These are phyloP conservation scores for Heliconius cydno DNA, from an alignment of 2,888 invertebrate species.

Conservation along the genomic window DNA sequence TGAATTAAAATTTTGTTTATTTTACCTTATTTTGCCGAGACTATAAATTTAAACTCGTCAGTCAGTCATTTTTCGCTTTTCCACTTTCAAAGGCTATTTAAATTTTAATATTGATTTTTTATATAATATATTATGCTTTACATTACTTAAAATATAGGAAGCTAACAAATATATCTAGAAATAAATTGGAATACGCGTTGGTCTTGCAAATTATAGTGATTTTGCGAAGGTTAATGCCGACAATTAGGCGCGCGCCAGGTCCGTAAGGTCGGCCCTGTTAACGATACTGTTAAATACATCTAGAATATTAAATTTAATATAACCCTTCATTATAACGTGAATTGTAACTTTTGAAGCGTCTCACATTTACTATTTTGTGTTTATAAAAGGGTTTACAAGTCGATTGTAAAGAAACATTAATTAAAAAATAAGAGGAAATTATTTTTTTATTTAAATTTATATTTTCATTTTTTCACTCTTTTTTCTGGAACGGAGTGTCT, in stretches of 20 bases:
- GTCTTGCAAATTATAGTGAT: conserved; percentile 34
- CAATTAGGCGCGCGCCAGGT: conserved; percentile 28
- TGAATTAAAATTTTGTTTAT: too few relatives aligned
- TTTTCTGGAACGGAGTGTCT: too few relatives aligned
- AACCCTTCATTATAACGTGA: conserved; percentile 22
- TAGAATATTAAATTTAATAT: conserved; percentile 29
- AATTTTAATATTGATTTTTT: too few relatives aligned
- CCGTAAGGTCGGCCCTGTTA: conserved; percentile 16
- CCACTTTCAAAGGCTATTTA: too few relatives aligned
- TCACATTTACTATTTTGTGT: not conserved
- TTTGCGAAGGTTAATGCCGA: conserved; percentile 37
- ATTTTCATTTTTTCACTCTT: too few relatives aligned
- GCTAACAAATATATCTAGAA: not conserved
- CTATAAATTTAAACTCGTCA: too few relatives aligned
- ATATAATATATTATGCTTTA: too few relatives aligned
- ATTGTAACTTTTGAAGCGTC: not conserved
- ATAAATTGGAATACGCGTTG: conserved; percentile 16
- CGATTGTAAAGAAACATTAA: not conserved
- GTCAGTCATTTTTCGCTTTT: too few relatives aligned
- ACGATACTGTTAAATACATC: conserved; percentile 25
- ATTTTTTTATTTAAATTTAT: too few relatives aligned
- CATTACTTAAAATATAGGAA: too few relatives aligned
- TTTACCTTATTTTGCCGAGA: too few relatives aligned
- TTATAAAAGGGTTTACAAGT: not conserved
- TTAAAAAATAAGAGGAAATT: too few relatives aligned